Conservation (phyloP, 2,888 invertebrate genomes). For the Tachystola acroxantha region DNA sequence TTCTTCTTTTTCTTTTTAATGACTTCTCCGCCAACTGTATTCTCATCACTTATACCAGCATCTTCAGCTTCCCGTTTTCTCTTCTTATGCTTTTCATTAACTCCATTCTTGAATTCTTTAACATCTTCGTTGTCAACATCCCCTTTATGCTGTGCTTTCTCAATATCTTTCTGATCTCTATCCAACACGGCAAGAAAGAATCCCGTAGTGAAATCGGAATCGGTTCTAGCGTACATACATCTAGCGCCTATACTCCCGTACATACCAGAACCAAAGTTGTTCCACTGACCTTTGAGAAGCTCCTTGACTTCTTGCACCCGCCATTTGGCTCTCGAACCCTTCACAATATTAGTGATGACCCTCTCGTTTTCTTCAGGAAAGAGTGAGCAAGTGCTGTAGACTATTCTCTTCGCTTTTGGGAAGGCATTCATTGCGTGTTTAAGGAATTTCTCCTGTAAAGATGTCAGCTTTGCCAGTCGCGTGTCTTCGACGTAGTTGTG, state of each 20-base stretch:
- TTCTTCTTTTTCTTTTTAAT: slow-evolving; percentile 18
- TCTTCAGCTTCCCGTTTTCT: slow-evolving; percentile 1
- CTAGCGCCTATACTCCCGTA: slow-evolving; percentile 82
- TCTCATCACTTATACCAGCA: neutral
- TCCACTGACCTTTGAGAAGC: slow-evolving; percentile 81
- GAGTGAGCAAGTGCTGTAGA: slow-evolving; percentile 98
- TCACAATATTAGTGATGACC: slow-evolving; percentile 86
- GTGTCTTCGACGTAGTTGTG: slow-evolving; percentile 62
- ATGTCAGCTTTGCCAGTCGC: slow-evolving; percentile 82
- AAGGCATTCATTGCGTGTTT: slow-evolving; percentile 91
- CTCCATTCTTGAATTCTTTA: slow-evolving; percentile 16
- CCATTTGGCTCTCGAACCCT: slow-evolving; percentile 75
- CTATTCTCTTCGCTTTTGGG: slow-evolving; percentile 89
- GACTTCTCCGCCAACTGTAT: slow-evolving; percentile 5
- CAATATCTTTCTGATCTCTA: slow-evolving; percentile 49
- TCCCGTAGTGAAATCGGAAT: slow-evolving; percentile 91
- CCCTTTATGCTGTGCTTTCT: neutral
- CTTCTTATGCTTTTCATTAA: slow-evolving; percentile 24
- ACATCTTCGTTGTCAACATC: slow-evolving; percentile 6
- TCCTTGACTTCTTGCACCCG: slow-evolving; percentile 80
- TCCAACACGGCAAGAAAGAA: slow-evolving; percentile 97
- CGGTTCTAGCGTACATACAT: slow-evolving; percentile 88
- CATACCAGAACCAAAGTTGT: slow-evolving; percentile 81
- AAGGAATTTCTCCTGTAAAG: slow-evolving; percentile 89
- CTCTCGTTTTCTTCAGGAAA: slow-evolving; percentile 95